Conservation (phyloP, 2,113 vertebrate species). For the Lasiurus cinereus region DNA sequence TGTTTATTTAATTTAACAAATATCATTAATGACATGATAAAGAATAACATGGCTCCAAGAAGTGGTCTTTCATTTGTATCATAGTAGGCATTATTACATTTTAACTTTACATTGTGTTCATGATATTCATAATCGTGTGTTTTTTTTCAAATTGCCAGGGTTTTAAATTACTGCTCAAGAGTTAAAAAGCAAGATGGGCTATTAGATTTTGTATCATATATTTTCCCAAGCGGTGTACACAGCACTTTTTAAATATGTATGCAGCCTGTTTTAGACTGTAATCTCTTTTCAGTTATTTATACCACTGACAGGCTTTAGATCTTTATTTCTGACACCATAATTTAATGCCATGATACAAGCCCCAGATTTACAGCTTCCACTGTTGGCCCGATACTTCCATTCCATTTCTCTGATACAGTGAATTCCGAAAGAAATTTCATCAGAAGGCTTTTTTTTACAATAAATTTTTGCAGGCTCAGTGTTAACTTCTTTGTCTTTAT, state of each 20-base stretch:
- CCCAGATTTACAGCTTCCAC: constrained; percentile 76
- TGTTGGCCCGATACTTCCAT: constrained; percentile 68
- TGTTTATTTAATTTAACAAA: constrained; percentile 74
- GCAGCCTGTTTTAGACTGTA: constrained; percentile 71
- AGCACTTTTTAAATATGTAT: constrained; percentile 81
- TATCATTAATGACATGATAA: constrained; percentile 52
- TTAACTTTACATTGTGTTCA: constrained; percentile 55
- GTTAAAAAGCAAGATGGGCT: constrained; percentile 64
- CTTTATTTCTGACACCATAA: constrained; percentile 80
- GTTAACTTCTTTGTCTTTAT: constrained; percentile 38
- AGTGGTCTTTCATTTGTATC: constrained; percentile 58
- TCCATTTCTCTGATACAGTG: constrained; percentile 59
- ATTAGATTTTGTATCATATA: constrained; percentile 72
- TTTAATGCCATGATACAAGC: constrained; percentile 78
- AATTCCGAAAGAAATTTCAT: constrained; percentile 69
- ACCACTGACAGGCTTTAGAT: constrained; percentile 72
- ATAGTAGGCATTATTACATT: constrained; percentile 55
- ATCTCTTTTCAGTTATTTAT: constrained; percentile 82
- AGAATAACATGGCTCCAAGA: constrained; percentile 52
- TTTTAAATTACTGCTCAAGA: constrained; percentile 77
- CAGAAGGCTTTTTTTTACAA: background rate
- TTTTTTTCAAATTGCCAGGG: constrained; percentile 57
- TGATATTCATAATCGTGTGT: constrained; percentile 60
- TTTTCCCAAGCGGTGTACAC: constrained; percentile 71
- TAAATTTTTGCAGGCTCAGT: background rate